Percentiles rank a stretch among this genome's conserved stretches.
phyloP scores from a whole-genome alignment of 2,797 vertebrate species.

The Acanthurus leucopareius region DNA sequence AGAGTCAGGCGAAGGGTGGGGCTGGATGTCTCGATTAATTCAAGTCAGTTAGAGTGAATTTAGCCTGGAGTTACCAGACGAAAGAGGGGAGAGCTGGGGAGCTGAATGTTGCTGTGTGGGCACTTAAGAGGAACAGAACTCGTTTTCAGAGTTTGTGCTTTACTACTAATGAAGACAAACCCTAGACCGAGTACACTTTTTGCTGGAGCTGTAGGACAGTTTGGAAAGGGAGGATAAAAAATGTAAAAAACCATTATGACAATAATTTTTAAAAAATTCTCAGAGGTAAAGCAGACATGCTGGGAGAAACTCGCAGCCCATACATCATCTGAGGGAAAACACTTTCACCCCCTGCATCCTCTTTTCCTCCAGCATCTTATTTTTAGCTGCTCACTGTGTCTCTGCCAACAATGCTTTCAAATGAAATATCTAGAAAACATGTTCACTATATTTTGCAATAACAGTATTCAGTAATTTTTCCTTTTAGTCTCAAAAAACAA shows the following conservation, averaged over 20 bases:
- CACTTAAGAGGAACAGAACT: constrained; percentile 21
- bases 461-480: not conserved
- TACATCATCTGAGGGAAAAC: constrained; percentile 56
- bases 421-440: constrained; percentile 29
- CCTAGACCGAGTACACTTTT: not conserved
- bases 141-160: constrained; percentile 9
- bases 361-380: constrained; percentile 4
- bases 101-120: constrained; percentile 35
- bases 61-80: constrained; percentile 41
- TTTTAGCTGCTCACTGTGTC: constrained; percentile 47
- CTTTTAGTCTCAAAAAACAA: not conserved
- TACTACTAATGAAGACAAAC: constrained; percentile 5
- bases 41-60: constrained; percentile 26
- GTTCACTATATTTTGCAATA: not conserved
- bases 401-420: constrained; percentile 12
- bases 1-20: constrained; percentile 51
- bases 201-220: not conserved
- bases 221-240: not conserved
- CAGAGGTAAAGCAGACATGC: constrained; percentile 16
- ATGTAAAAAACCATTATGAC: constrained; percentile 14
- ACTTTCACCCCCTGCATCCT: constrained; percentile 18
- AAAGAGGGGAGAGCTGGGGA: not conserved
- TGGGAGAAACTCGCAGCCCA: constrained; percentile 19
- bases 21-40: constrained; percentile 51
- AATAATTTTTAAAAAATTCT: constrained; percentile 1